Conservation (phyloP, 1,140 invertebrate genomes). For the Drosophila pectinifera region DNA sequence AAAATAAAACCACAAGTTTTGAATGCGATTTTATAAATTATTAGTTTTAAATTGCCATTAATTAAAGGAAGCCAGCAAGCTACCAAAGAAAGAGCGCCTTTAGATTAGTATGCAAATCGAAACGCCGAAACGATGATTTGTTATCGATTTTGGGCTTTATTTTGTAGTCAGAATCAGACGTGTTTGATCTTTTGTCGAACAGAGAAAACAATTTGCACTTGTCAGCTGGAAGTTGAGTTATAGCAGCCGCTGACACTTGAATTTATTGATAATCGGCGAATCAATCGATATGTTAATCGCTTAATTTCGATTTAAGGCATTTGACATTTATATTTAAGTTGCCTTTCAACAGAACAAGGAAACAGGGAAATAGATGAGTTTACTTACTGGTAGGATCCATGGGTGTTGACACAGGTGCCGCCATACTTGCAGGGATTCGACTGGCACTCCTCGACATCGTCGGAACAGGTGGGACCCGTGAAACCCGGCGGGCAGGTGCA, state of each 20-base stretch:
- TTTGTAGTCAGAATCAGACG: constrained; percentile 45
- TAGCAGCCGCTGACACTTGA: constrained; percentile 28
- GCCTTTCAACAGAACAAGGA: too few relatives aligned
- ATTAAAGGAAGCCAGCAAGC: constrained; percentile 67
- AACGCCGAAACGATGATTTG: constrained; percentile 53
- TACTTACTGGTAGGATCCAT: constrained; percentile 96
- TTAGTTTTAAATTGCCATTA: constrained; percentile 82
- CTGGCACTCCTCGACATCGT: constrained; percentile 95
- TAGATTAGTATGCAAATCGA: constrained; percentile 71
- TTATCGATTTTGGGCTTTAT: constrained; percentile 49
- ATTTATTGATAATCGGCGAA: constrained; percentile 39
- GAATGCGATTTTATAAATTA: constrained; percentile 81
- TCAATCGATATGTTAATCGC: constrained; percentile 31
- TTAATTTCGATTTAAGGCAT: constrained; percentile 1
- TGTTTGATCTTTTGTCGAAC: constrained; percentile 81
- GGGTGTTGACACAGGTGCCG: constrained; percentile 92
- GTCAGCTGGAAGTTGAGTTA: constrained; percentile 68
- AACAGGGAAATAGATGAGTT: too few relatives aligned
- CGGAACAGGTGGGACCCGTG: constrained; percentile 92
- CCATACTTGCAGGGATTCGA: constrained; percentile 92
- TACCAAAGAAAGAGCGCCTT: constrained; percentile 33
- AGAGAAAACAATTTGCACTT: constrained; percentile 80
- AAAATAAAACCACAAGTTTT: constrained; percentile 29
- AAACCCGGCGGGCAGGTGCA: constrained; percentile 95
- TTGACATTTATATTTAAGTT: constrained; percentile 4